Conservation (phyloP, 2,797 vertebrate species). For the Lepus oiostolus region DNA sequence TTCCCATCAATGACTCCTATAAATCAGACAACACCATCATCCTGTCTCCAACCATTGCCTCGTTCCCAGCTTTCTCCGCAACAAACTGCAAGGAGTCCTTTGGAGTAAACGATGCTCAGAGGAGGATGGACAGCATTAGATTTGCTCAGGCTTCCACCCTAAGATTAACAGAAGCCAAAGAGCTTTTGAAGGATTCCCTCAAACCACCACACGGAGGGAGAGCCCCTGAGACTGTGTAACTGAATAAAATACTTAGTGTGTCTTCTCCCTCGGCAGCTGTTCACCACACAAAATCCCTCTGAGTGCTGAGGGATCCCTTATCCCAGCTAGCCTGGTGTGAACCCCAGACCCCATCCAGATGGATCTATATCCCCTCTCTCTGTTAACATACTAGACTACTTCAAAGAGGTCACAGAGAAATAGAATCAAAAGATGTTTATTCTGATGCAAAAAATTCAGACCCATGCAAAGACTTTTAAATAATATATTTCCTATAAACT, state of each 20-base stretch:
- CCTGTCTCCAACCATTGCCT: not conserved
- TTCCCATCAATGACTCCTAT: not conserved
- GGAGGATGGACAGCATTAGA: not conserved
- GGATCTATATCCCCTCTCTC: constrained; percentile 45
- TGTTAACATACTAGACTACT: not conserved
- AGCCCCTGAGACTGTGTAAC: not conserved
- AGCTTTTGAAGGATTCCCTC: constrained; percentile 54
- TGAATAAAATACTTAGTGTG: constrained; percentile 16
- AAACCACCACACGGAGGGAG: not conserved
- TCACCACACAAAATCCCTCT: constrained; percentile 30
- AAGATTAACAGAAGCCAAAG: constrained; percentile 21
- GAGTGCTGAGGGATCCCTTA: constrained; percentile 18
- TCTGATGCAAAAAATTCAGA: too few species aligned
- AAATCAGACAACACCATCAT: not conserved
- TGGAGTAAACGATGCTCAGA: constrained; percentile 21
- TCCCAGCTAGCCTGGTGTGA: constrained; percentile 18
- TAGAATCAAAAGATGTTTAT: too few species aligned
- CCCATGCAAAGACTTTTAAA: too few species aligned
- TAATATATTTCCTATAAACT: too few species aligned
- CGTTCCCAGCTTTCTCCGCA: not conserved
- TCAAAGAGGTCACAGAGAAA: too few species aligned
- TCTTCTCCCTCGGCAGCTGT: not conserved
- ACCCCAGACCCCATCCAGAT: constrained; percentile 12
- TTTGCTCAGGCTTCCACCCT: not conserved
- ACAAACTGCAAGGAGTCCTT: not conserved